Evolutionary conservation across 2,113 vertebrate genomes (phyloP).

Genomic region (Gila orcuttii): DNA sequence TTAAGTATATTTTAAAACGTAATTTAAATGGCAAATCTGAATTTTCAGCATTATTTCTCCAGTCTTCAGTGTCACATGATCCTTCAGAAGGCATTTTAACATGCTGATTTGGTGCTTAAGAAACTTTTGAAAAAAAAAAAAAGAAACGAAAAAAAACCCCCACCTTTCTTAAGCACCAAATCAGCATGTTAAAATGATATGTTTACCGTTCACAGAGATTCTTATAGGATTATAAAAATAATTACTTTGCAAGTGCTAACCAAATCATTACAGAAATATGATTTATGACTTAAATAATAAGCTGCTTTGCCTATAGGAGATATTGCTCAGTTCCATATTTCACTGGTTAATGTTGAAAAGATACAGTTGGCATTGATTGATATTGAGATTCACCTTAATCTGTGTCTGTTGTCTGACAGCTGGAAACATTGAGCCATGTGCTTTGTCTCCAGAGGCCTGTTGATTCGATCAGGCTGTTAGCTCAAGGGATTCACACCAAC

Average conservation of each 20-base stretch:
- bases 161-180: too few relatives aligned
- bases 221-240: too few relatives aligned
- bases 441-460: neutral
- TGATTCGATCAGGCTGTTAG: neutral
- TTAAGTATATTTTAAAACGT: too few relatives aligned
- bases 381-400: neutral
- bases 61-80: too few relatives aligned
- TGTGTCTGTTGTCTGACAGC: constrained; percentile 5
- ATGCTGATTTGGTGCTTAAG: too few relatives aligned
- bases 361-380: neutral
- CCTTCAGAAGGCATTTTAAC: too few relatives aligned
- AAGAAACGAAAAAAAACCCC: too few relatives aligned
- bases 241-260: neutral
- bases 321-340: neutral
- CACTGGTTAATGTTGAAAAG: neutral
- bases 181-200: too few relatives aligned
- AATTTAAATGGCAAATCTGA: too few relatives aligned
- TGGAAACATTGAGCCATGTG: neutral
- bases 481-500: neutral
- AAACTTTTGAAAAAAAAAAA: too few relatives aligned
- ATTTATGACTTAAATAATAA: neutral
- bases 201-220: too few relatives aligned
- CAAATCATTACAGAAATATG: neutral
- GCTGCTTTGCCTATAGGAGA: neutral
- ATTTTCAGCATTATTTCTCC: too few relatives aligned